Conservation (phyloP, 2,797 vertebrate genomes). For the Aulostomus chinensis region DNA sequence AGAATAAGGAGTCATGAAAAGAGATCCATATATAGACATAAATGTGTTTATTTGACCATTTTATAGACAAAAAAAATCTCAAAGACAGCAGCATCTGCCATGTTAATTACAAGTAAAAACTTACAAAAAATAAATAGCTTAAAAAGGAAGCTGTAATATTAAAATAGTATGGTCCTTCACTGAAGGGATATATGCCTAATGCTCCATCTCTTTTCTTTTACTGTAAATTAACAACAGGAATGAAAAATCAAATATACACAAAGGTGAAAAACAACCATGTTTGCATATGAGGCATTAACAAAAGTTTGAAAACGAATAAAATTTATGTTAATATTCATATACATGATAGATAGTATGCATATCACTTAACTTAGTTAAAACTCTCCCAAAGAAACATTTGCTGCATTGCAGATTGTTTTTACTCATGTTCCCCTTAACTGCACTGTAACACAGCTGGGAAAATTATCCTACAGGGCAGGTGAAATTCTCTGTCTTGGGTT, state of each 20-base stretch:
- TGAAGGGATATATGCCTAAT: constrained; percentile 85
- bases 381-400: constrained; percentile 26
- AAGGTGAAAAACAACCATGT: constrained; percentile 47
- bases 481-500: constrained; percentile 22
- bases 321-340: constrained; percentile 40
- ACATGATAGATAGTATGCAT: constrained; percentile 43
- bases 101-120: constrained; percentile 75
- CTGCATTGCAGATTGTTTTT: constrained; percentile 30
- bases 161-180: constrained; percentile 86
- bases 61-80: constrained; percentile 63
- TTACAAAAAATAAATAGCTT: constrained; percentile 90
- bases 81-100: constrained; percentile 79
- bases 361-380: constrained; percentile 36
- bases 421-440: constrained; percentile 10
- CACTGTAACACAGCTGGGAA: constrained; percentile 15
- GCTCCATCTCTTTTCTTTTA: constrained; percentile 68
- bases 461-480: constrained; percentile 21
- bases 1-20: neutral
- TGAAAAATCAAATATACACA: constrained; percentile 76
- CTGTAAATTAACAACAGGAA: constrained; percentile 80
- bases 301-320: constrained; percentile 52
- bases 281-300: constrained; percentile 54
- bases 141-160: constrained; percentile 84
- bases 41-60: constrained; percentile 75
- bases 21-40: constrained; percentile 36